Evolutionary conservation across 2,113 vertebrate species (phyloP).

Genomic region (Heliornis fulica): DNA sequence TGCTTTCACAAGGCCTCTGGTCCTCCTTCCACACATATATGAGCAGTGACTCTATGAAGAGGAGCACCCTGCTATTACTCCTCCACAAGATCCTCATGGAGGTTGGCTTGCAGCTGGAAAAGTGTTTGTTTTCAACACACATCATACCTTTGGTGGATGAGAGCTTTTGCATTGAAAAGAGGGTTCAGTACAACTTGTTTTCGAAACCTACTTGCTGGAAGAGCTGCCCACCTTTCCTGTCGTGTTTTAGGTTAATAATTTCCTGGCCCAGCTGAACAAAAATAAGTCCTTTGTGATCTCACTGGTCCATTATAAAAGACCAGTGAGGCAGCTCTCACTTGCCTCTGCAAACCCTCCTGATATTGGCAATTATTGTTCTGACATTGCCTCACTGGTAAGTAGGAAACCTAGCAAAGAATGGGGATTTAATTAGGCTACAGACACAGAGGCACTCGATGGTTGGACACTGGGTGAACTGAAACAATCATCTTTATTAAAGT

Average conservation of each 20-base stretch:
- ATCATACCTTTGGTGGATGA: background rate
- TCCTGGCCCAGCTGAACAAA: background rate
- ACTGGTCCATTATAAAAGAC: background rate
- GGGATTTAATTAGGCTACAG: background rate
- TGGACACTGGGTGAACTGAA: background rate
- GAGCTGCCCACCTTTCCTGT: background rate
- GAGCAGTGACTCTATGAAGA: background rate
- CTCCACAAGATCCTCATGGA: background rate
- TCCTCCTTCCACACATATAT: background rate
- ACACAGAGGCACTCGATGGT: background rate
- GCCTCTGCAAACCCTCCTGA: background rate
- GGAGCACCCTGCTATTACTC: background rate
- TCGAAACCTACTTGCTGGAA: slow-evolving; percentile 14
- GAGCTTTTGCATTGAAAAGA: background rate
- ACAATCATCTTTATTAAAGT: background rate
- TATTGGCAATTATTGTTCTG: background rate
- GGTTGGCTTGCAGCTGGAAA: background rate
- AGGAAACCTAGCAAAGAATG: background rate
- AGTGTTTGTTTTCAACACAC: background rate
- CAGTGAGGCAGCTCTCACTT: background rate
- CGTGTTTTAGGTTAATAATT: background rate
- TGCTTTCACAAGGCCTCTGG: background rate
- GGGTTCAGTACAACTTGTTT: background rate
- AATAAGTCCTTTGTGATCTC: background rate
- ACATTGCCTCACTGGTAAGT: background rate